phyloP scores from a whole-genome alignment of 2,888 invertebrate genomes.

The Orchestes rusci region DNA sequence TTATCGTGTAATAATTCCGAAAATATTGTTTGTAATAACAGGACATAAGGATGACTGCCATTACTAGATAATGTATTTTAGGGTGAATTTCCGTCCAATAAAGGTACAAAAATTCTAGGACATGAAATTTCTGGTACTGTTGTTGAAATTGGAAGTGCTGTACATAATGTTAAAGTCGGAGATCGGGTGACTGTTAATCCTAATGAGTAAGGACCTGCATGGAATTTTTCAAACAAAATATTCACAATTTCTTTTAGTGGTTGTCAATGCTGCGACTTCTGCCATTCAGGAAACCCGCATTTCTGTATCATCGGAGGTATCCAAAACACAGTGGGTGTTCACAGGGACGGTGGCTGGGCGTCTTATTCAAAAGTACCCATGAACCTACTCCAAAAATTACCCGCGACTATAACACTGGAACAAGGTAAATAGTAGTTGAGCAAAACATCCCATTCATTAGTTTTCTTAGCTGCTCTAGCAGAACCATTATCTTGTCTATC shows the following conservation, averaged over 20 bases:
- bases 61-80: no score
- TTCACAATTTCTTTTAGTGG: constrained; percentile 43
- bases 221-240: not conserved
- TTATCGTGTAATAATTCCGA: no score
- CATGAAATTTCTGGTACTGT: constrained; percentile 64
- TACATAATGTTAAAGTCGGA: constrained; percentile 52
- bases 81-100: constrained; percentile 59
- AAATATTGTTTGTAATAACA: no score
- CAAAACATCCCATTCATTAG: no score
- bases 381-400: constrained; percentile 53
- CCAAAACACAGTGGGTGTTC: constrained; percentile 59
- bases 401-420: constrained; percentile 50
- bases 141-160: constrained; percentile 50
- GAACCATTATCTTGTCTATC: constrained; percentile 66
- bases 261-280: constrained; percentile 55
- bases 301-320: constrained; percentile 53
- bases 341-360: constrained; percentile 62
- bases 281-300: constrained; percentile 58
- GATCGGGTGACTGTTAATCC: constrained; percentile 64
- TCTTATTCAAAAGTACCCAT: constrained; percentile 56
- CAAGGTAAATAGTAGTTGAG: no score
- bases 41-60: no score
- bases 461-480: constrained; percentile 52
- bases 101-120: constrained; percentile 52
- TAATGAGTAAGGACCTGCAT: constrained; percentile 51